Percentiles rank a stretch among this genome's conserved stretches.
phyloP scores from a whole-genome alignment of 2,888 invertebrate genomes.

The Microctonus brassicae region DNA sequence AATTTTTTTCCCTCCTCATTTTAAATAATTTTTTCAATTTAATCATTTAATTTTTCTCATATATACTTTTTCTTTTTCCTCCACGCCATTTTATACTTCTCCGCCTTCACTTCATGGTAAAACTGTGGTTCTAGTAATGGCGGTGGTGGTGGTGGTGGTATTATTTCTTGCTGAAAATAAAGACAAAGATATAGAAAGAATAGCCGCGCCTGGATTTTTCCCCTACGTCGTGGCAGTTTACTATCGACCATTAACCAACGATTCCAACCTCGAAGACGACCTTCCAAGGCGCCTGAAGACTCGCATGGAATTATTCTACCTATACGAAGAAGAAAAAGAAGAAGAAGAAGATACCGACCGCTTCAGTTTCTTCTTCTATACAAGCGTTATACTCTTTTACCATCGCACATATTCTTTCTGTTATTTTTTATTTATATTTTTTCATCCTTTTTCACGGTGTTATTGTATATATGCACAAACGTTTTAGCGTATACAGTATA shows the following conservation, averaged over 20 bases:
- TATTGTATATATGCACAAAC: not conserved
- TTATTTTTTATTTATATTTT: not conserved
- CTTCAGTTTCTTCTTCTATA: conserved; percentile 29
- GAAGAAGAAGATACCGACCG: conserved; percentile 4
- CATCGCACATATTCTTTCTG: not conserved
- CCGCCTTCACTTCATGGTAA: conserved; percentile 2
- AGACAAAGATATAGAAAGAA: conserved; percentile 6
- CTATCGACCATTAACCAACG: conserved; percentile 61
- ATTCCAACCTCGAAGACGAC: conserved; percentile 61
- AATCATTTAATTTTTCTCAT: not conserved
- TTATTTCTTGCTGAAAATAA: conserved; percentile 15
- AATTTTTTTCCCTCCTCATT: not conserved
- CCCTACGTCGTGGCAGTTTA: conserved; percentile 34
- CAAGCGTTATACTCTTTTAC: not conserved
- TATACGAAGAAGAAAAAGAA: too few relatives aligned
- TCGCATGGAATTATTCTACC: conserved; percentile 21
- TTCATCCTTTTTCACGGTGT: not conserved
- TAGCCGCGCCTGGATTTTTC: conserved; percentile 12
- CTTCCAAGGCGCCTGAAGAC: conserved; percentile 51
- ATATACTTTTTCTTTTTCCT: not conserved
- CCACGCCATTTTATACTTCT: not conserved
- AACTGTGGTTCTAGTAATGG: too few relatives aligned
- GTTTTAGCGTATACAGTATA: too few relatives aligned
- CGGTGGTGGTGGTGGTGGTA: not conserved
- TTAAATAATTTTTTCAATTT: not conserved